Percentiles rank a stretch among this genome's conserved stretches.
Evolutionary conservation across 2,797 vertebrate species (phyloP).

Genomic region (Microctenopoma steveboyesi): DNA sequence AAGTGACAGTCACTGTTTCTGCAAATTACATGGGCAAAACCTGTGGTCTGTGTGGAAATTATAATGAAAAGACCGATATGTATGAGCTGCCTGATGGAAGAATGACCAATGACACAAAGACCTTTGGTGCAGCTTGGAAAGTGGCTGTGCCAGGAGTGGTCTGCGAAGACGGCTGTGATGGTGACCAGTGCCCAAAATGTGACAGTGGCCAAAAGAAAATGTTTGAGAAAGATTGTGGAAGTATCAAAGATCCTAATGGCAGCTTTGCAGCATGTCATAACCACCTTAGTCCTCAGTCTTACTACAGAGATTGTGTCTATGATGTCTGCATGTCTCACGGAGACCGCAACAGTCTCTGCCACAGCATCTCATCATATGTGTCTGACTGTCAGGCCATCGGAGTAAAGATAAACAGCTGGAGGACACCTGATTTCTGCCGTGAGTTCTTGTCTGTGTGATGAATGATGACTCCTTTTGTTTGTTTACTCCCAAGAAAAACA

Average conservation of each 20-base stretch:
- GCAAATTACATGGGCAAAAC: conserved; percentile 63
- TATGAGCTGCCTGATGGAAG: conserved; percentile 7
- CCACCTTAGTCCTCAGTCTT: conserved; percentile 45
- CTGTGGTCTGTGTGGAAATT: conserved; percentile 65
- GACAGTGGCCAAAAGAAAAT: conserved; percentile 8
- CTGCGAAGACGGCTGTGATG: conserved; percentile 52
- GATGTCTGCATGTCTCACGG: conserved; percentile 46
- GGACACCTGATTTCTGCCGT: conserved; percentile 68
- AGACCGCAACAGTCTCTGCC: conserved; percentile 50
- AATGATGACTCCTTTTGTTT: not conserved
- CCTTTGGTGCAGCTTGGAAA: conserved; percentile 60
- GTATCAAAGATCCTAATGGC: conserved; percentile 46
- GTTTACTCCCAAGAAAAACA: not conserved
- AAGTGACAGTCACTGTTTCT: conserved; percentile 58
- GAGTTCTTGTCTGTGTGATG: conserved; percentile 35
- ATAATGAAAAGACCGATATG: conserved; percentile 29
- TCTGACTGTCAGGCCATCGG: conserved; percentile 58
- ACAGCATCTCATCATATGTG: conserved; percentile 65
- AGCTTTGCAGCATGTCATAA: conserved; percentile 52
- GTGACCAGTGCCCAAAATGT: conserved; percentile 56
- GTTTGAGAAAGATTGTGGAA: conserved; percentile 57
- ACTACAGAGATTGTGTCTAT: conserved; percentile 72
- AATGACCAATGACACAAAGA: conserved; percentile 36
- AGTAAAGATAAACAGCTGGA: conserved; percentile 65
- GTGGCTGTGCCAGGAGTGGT: conserved; percentile 7